Percentiles rank a stretch among this genome's conserved stretches.
phyloP scores from a whole-genome alignment of 2,888 invertebrate genomes.

The Lampropteryx suffumata region DNA sequence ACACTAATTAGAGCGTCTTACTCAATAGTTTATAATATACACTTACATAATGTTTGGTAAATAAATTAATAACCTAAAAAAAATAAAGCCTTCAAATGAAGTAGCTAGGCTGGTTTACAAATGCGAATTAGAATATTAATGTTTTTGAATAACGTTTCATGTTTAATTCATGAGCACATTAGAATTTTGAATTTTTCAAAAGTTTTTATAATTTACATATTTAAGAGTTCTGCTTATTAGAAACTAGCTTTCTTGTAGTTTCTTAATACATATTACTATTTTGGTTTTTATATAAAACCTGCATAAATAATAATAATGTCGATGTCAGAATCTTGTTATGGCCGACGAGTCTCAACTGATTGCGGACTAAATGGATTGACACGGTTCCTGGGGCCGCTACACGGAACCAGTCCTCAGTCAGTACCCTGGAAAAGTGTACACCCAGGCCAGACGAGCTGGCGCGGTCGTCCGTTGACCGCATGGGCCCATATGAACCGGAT shows the following conservation, averaged over 20 bases:
- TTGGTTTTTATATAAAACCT: no score
- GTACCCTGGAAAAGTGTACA: conserved; percentile 36
- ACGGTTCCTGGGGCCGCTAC: conserved; percentile 51
- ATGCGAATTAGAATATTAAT: no score
- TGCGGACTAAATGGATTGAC: conserved; percentile 45
- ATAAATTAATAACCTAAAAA: no score
- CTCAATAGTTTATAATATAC: no score
- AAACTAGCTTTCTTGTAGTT: no score
- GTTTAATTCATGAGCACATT: conserved; percentile 5
- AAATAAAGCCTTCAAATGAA: no score
- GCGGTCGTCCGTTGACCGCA: conserved; percentile 51
- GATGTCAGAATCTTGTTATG: neutral
- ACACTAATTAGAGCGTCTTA: no score
- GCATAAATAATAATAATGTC: neutral
- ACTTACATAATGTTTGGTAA: no score
- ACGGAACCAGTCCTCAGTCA: conserved; percentile 48
- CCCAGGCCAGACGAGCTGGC: conserved; percentile 46
- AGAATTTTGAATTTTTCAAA: conserved; percentile 3
- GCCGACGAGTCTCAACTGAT: conserved; percentile 13
- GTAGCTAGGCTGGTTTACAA: no score
- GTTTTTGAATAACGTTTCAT: neutral
- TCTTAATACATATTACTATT: no score
- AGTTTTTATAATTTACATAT: neutral
- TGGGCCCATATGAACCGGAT: conserved; percentile 42
- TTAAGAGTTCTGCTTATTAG: neutral